phyloP scores from a whole-genome alignment of 2,888 invertebrate species.

The Belgica antarctica region DNA sequence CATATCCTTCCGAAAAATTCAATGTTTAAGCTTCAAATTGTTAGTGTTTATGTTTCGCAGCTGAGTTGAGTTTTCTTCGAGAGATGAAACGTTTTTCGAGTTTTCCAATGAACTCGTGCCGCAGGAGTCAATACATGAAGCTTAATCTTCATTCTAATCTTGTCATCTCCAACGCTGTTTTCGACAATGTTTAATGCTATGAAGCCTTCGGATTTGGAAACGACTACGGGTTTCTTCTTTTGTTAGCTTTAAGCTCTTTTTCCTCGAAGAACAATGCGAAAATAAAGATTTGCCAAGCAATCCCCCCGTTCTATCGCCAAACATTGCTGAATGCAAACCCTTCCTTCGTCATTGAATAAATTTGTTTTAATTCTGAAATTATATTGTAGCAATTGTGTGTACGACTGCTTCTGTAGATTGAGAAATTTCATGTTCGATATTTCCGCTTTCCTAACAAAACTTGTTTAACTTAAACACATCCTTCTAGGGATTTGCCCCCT shows the following conservation, averaged over 20 bases:
- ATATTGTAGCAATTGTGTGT: slow-evolving; percentile 18
- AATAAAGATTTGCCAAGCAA: too few species aligned
- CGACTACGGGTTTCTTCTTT: neutral
- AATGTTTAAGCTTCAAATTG: neutral
- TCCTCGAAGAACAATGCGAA: neutral
- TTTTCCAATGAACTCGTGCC: too few species aligned
- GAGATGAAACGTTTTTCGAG: neutral
- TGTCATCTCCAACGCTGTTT: neutral
- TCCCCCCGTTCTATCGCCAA: too few species aligned
- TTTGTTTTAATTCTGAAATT: slow-evolving; percentile 38
- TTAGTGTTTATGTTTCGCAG: neutral
- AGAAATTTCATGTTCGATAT: slow-evolving; percentile 30
- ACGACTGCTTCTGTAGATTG: too few species aligned
- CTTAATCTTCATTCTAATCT: neutral
- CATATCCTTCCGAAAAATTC: slow-evolving; percentile 7
- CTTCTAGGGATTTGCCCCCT: neutral
- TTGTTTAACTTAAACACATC: slow-evolving; percentile 14
- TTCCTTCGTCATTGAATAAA: slow-evolving; percentile 35
- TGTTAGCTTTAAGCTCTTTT: neutral
- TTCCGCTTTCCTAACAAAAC: slow-evolving; percentile 9
- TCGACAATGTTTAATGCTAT: neutral
- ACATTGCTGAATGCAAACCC: neutral
- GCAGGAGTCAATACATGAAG: neutral
- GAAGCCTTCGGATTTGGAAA: neutral
- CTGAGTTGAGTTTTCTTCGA: neutral